A percentile compares a stretch with the other conserved stretches of the same genome.
These are phyloP conservation scores for Caenorhabditis afra DNA, from an alignment of 2,888 invertebrate species.

Conservation along the genomic window DNA sequence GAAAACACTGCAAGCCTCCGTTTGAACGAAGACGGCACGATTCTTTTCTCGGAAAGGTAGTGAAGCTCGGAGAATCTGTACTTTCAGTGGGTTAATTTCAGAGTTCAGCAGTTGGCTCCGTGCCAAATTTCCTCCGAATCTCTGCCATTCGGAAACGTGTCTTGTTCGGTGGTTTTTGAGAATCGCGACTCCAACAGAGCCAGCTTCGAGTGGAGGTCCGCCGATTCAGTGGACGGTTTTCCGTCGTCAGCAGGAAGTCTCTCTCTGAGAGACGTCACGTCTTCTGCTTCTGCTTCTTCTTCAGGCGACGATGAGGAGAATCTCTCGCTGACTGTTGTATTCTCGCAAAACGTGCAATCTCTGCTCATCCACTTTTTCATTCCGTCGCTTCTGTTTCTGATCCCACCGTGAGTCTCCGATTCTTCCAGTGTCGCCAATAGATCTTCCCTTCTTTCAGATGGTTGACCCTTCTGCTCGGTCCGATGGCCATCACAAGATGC, in stretches of 20 bases:
- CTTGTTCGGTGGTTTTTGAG: slow-evolving; percentile 42
- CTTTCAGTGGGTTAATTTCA: no score
- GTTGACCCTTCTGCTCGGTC: slow-evolving; percentile 71
- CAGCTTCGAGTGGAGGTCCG: neutral
- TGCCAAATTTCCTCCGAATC: slow-evolving; percentile 28
- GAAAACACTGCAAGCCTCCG: neutral
- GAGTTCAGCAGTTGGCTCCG: slow-evolving; percentile 42
- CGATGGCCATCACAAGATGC: slow-evolving; percentile 74
- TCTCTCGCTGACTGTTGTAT: neutral
- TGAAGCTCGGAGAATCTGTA: no score
- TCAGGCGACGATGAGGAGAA: neutral
- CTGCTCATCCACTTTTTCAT: slow-evolving; percentile 20
- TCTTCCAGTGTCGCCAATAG: neutral
- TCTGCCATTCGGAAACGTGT: slow-evolving; percentile 61
- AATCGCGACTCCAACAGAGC: neutral
- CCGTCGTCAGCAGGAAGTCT: neutral
- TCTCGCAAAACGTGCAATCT: slow-evolving; percentile 15
- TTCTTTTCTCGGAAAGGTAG: slow-evolving; percentile 20
- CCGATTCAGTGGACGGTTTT: neutral
- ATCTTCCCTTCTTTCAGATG: slow-evolving; percentile 58
- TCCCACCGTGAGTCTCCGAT: slow-evolving; percentile 62
- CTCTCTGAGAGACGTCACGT: neutral
- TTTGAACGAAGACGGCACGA: slow-evolving; percentile 20
- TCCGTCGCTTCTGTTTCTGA: slow-evolving; percentile 56
- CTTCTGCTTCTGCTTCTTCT: neutral